A percentile compares a stretch with the other conserved stretches of the same genome.
Conservation (phyloP, 92 coral and sea anemone genomes). For the Bergia puertoricense region DNA sequence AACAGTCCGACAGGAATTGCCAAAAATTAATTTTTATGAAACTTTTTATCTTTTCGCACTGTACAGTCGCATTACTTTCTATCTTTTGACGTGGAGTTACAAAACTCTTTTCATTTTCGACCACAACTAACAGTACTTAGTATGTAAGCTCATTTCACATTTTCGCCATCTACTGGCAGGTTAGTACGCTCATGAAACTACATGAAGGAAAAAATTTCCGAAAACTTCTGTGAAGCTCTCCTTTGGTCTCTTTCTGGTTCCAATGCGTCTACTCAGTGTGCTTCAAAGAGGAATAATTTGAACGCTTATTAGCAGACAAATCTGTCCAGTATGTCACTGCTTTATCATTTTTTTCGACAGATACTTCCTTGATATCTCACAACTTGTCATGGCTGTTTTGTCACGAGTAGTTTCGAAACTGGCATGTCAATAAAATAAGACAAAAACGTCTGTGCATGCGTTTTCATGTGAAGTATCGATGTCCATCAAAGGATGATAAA, state of each 20-base stretch:
- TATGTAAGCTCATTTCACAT: neutral
- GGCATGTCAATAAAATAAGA: too few relatives aligned
- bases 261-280: neutral
- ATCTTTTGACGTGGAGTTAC: too few relatives aligned
- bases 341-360: neutral
- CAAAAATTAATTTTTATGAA: too few relatives aligned
- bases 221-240: neutral
- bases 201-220: neutral
- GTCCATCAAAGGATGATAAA: too few relatives aligned
- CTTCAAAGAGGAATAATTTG: neutral
- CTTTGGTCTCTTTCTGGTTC: neutral
- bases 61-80: neutral
- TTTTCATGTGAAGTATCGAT: neutral
- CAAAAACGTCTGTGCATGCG: neutral
- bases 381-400: neutral
- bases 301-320: neutral
- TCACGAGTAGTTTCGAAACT: neutral
- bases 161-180: neutral
- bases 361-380: neutral
- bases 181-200: neutral
- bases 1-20: too few relatives aligned
- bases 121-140: neutral
- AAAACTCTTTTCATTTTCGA: too few relatives aligned
- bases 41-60: too few relatives aligned
- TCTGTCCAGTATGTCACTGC: neutral